Conservation (phyloP, 2,888 invertebrate species). For the Troglohyphantes excavatus region DNA sequence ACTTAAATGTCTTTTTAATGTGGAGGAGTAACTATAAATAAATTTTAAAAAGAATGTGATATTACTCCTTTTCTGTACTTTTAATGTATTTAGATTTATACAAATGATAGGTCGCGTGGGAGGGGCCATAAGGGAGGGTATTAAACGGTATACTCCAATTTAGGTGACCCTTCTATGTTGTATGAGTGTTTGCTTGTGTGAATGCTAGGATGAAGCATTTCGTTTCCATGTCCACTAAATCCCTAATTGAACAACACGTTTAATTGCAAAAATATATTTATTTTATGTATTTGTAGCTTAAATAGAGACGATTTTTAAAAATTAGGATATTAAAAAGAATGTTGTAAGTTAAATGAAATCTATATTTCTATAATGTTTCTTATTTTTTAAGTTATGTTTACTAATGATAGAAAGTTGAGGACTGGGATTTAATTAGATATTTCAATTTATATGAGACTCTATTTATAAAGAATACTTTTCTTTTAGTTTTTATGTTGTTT, state of each 20-base stretch:
- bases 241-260: background rate
- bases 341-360: no score
- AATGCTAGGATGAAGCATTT: constrained; percentile 49
- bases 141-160: constrained; percentile 49
- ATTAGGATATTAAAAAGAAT: no score
- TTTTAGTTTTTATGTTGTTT: no score
- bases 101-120: constrained; percentile 74
- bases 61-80: constrained; percentile 72
- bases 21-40: constrained; percentile 63
- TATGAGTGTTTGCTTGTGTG: constrained; percentile 46
- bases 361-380: no score
- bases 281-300: background rate
- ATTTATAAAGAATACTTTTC: no score
- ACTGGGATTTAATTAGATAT: no score
- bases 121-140: constrained; percentile 65
- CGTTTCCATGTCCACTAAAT: constrained; percentile 36
- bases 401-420: no score
- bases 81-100: constrained; percentile 77
- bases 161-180: constrained; percentile 71
- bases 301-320: no score
- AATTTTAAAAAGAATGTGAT: constrained; percentile 67
- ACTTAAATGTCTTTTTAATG: constrained; percentile 69
- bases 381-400: no score
- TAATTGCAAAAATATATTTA: no score
- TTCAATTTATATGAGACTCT: no score